A percentile compares a stretch with the other conserved stretches of the same genome.
phyloP scores from a whole-genome alignment of 2,113 vertebrate genomes.

The Syngnathus scovelli region DNA sequence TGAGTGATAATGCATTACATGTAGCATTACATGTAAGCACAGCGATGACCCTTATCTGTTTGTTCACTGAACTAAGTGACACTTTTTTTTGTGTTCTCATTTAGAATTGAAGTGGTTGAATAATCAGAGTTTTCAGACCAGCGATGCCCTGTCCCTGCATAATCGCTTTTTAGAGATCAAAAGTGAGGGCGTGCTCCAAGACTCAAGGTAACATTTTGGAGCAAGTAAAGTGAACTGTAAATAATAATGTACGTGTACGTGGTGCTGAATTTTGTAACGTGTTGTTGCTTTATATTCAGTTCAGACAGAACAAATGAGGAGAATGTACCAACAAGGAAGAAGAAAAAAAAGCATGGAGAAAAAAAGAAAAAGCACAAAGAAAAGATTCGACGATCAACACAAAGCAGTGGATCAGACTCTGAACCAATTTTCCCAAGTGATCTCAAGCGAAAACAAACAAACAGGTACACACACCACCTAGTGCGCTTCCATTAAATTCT shows the following conservation, averaged over 20 bases:
- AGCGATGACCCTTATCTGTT: not conserved
- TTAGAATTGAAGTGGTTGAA: conserved; percentile 85
- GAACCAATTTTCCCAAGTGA: conserved; percentile 69
- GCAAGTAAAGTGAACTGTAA: not conserved
- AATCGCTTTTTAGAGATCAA: conserved; percentile 55
- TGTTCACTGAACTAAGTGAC: not conserved
- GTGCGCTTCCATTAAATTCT: not conserved
- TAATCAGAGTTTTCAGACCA: conserved; percentile 81
- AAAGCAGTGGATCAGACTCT: conserved; percentile 62
- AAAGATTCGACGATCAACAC: conserved; percentile 43
- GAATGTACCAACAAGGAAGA: conserved; percentile 66
- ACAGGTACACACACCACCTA: conserved; percentile 25
- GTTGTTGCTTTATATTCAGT: conserved; percentile 9
- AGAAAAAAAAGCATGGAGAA: conserved; percentile 75
- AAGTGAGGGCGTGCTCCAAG: conserved; percentile 15
- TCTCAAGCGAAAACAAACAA: conserved; percentile 51
- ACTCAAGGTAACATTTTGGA: conserved; percentile 44
- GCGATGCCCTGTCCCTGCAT: conserved; percentile 71
- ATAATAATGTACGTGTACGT: not conserved
- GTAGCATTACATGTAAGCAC: not conserved
- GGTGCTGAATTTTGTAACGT: not conserved
- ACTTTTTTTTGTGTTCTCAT: conserved; percentile 16
- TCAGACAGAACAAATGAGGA: conserved; percentile 47
- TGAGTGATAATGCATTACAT: not conserved
- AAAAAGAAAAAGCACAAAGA: conserved; percentile 77